Evolutionary conservation across 1,140 invertebrate genomes (phyloP).

Genomic region (Drosophila bipectinata): DNA sequence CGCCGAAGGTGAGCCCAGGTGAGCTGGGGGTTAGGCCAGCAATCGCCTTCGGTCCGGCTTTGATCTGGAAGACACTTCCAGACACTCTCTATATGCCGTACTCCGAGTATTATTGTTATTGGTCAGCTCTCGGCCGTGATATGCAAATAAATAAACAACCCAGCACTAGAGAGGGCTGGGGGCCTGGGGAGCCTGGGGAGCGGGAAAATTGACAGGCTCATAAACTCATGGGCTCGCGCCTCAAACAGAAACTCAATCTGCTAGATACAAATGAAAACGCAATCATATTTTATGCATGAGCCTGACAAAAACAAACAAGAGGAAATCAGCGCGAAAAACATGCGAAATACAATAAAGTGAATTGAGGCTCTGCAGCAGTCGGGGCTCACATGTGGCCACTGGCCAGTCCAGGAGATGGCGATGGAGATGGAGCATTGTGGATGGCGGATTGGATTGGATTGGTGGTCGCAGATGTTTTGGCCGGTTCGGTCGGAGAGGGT

Average conservation of each 20-base stretch:
- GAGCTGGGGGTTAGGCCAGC: constrained; percentile 39
- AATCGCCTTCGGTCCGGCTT: constrained; percentile 63
- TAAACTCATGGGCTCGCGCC: constrained; percentile 73
- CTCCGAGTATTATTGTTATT: constrained; percentile 57
- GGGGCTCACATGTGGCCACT: constrained; percentile 29
- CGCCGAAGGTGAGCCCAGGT: constrained; percentile 75
- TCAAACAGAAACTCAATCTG: constrained; percentile 78
- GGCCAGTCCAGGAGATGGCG: not conserved
- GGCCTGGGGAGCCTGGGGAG: not conserved
- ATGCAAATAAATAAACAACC: constrained; percentile 81
- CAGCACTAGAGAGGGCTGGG: not conserved
- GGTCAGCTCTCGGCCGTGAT: constrained; percentile 57
- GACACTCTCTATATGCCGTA: constrained; percentile 4
- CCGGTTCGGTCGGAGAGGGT: constrained; percentile 36
- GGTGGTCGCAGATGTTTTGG: constrained; percentile 43
- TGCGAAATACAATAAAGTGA: constrained; percentile 48
- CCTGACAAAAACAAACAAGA: constrained; percentile 30
- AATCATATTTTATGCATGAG: constrained; percentile 80
- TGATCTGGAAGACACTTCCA: constrained; percentile 47
- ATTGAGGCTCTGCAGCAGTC: constrained; percentile 24
- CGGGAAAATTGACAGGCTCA: constrained; percentile 75
- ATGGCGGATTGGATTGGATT: constrained; percentile 10
- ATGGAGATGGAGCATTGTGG: constrained; percentile 8
- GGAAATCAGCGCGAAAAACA: constrained; percentile 40
- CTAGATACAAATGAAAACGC: constrained; percentile 80